Percentiles rank a stretch among this genome's conserved stretches.
phyloP scores from a whole-genome alignment of 1,140 invertebrate species.

The Hypothenemus hampei region DNA sequence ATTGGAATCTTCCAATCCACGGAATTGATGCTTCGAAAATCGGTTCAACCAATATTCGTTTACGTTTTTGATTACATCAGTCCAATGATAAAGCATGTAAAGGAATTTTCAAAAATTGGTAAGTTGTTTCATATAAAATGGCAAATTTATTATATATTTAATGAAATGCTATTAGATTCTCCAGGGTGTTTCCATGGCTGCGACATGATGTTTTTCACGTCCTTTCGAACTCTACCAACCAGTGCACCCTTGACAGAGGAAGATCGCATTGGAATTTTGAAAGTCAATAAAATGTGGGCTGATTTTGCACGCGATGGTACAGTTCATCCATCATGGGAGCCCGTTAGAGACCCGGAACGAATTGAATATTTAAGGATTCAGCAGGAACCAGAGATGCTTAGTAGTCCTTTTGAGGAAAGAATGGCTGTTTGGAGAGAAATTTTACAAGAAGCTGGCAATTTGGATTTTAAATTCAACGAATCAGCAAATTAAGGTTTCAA shows the following conservation, averaged over 20 bases:
- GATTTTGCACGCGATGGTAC: slow-evolving; percentile 49
- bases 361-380: slow-evolving; percentile 25
- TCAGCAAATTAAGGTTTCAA: too few species aligned
- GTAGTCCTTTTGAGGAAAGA: slow-evolving; percentile 25
- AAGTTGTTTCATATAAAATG: neutral
- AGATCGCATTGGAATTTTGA: slow-evolving; percentile 34
- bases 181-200: slow-evolving; percentile 17
- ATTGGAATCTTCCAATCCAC: neutral
- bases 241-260: slow-evolving; percentile 3
- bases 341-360: slow-evolving; percentile 14
- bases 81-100: neutral
- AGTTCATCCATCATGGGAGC: slow-evolving; percentile 41
- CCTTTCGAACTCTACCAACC: neutral
- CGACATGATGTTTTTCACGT: slow-evolving; percentile 6
- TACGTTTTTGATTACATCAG: neutral
- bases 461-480: neutral
- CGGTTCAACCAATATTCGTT: too few species aligned
- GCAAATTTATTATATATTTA: neutral
- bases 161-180: neutral
- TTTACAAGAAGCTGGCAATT: slow-evolving; percentile 1
- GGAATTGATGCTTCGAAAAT: neutral
- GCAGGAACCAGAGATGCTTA: neutral
- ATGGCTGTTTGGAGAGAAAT: slow-evolving; percentile 22
- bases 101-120: slow-evolving; percentile 6
- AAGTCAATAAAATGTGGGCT: slow-evolving; percentile 46